A percentile compares a stretch with the other conserved stretches of the same genome.
These are phyloP conservation scores for Brachyptera risi DNA, from an alignment of 2,888 invertebrate species.

Conservation along the genomic window DNA sequence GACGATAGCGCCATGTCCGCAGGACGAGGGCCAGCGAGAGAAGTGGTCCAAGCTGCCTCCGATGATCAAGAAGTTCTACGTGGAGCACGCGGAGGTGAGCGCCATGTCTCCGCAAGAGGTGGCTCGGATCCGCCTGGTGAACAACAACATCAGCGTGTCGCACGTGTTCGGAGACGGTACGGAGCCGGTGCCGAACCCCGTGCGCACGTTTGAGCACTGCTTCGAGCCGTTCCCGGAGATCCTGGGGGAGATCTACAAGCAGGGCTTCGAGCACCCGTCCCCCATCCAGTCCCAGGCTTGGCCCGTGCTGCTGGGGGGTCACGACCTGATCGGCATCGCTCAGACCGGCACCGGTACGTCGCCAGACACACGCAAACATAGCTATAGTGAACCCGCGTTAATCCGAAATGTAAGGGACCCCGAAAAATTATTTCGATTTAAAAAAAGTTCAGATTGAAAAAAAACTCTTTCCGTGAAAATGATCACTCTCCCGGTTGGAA, in stretches of 20 bases:
- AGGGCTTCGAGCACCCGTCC: conserved; percentile 76
- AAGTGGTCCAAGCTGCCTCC: conserved; percentile 63
- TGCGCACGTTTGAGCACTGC: conserved; percentile 69
- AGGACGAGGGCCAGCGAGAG: conserved; percentile 53
- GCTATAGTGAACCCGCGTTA: too few species aligned
- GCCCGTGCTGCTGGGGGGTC: conserved; percentile 87
- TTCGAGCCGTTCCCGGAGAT: conserved; percentile 80
- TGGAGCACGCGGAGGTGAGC: conserved; percentile 67
- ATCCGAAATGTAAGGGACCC: too few species aligned
- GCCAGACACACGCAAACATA: too few species aligned
- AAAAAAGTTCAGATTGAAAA: too few species aligned
- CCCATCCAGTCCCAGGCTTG: conserved; percentile 93
- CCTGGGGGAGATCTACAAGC: conserved; percentile 71
- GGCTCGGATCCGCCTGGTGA: conserved; percentile 53
- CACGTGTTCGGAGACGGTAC: conserved; percentile 52
- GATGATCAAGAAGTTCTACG: conserved; percentile 77
- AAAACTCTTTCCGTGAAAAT: too few species aligned
- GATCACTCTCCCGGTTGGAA: too few species aligned
- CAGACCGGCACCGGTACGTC: conserved; percentile 75
- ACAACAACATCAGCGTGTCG: conserved; percentile 71
- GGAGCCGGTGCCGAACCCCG: conserved; percentile 67
- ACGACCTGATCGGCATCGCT: conserved; percentile 94
- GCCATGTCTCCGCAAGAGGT: conserved; percentile 62
- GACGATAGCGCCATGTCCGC: too few species aligned
- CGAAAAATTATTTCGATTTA: too few species aligned